These are phyloP conservation scores for Atherinomorus stipes DNA, from an alignment of 2,113 vertebrate genomes.

Conservation along the genomic window DNA sequence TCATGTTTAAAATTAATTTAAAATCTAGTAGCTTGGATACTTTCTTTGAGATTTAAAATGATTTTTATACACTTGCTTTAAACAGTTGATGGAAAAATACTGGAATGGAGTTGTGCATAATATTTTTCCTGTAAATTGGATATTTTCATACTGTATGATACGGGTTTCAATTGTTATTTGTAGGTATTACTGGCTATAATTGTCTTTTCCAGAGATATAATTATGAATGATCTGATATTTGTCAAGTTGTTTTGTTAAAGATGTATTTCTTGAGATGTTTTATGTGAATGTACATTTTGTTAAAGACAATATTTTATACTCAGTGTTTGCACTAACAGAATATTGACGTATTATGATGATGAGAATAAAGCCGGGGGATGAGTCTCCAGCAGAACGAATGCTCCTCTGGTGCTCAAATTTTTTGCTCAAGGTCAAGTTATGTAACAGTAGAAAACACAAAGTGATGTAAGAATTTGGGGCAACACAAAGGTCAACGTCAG, in stretches of 20 bases:
- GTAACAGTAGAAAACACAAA: slow-evolving; percentile 57
- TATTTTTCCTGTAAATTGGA: slow-evolving; percentile 79
- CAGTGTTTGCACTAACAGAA: slow-evolving; percentile 92
- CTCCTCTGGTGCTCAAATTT: slow-evolving; percentile 28
- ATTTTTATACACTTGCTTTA: slow-evolving; percentile 78
- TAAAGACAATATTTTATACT: slow-evolving; percentile 93
- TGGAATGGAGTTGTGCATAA: slow-evolving; percentile 65
- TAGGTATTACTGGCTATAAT: slow-evolving; percentile 70
- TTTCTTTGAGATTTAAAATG: slow-evolving; percentile 61
- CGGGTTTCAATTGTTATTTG: slow-evolving; percentile 77
- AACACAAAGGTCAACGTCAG: slow-evolving; percentile 47
- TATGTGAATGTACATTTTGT: slow-evolving; percentile 87
- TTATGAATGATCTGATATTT: slow-evolving; percentile 80
- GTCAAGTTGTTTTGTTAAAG: slow-evolving; percentile 88
- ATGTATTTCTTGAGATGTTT: slow-evolving; percentile 90
- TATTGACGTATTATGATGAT: slow-evolving; percentile 71
- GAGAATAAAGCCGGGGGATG: slow-evolving; percentile 69
- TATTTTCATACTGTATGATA: slow-evolving; percentile 83
- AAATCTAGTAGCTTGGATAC: slow-evolving; percentile 55
- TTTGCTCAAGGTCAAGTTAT: slow-evolving; percentile 37
- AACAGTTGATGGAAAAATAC: slow-evolving; percentile 48
- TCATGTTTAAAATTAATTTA: slow-evolving; percentile 40
- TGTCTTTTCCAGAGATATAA: slow-evolving; percentile 74
- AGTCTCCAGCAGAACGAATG: slow-evolving; percentile 32
- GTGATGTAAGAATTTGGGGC: slow-evolving; percentile 45